Evolutionary conservation across 2,888 invertebrate species (phyloP), one percentile per base, ranked within the genome.

Genomic region (Tetragnatha montana): DNA sequence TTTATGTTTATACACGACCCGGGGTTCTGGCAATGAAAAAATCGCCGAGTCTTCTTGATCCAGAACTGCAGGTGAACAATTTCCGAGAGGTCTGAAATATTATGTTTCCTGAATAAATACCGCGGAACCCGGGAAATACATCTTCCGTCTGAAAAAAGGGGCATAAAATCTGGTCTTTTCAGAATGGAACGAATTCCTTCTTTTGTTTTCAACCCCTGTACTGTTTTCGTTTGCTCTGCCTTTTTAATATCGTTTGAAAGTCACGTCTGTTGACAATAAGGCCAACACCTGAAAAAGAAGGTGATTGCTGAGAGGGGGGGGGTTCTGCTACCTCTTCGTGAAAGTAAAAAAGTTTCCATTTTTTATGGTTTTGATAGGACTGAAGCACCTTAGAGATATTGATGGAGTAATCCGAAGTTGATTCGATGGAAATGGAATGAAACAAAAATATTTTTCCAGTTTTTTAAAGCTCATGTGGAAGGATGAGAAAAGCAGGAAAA

Each of bases 261-360:
- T 78, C 69, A 84, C 69, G 76, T 69, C 50, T 21, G 76, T 51
- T 69, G 82, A 17, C 35, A 69, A n/a, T n/a, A n/a, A n/a, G 19
- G 60, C 21, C 51, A 86, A 69, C 69, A 81, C 92, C 73, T 81
- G 73, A 14, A 17, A 35, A 19, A 50, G n/a, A 17, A 60, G 14
- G 60, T 60, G 60, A 60, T 60, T 60, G 12, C 17, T 17, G 10
- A 17, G 60, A 60, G 60, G 12, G 60, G 12, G 12, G 14, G 49
- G 49, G 17, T n/a, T 19, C 12, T 71, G 7, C 50, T 49, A 22
- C 35, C 35, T 17, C 74, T 22, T 76, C 4, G 17, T 14, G 47
- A 35, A 22, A 74, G 74, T 75, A 50, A 10, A 49, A 8, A n/a
- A n/a, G 50, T 76, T 50, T 4, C 35, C 1, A 50, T 76, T 50